Evolutionary conservation across 2,113 vertebrate genomes (phyloP), one percentile per base, ranked within the genome.

Genomic region (Bubo bubo): DNA sequence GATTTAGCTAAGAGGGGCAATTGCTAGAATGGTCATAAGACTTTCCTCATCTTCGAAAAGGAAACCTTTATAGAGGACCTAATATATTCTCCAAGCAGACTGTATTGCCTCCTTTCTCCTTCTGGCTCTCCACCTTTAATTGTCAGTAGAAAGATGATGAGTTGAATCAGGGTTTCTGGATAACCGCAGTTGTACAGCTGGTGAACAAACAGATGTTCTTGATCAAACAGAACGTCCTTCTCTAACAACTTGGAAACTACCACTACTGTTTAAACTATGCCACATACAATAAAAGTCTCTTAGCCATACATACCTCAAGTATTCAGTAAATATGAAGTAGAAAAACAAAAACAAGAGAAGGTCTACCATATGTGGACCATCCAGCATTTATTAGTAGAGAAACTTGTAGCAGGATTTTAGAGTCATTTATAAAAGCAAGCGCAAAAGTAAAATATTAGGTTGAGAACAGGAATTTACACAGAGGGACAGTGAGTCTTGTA

Each of bases 281-380:
- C 80, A 90, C 80, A 79, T 56, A 92, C 53, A 93, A 79, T 82
- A 96, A 94, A 97, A 93, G 68, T 45, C 30, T 79, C 90, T 92
- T 82, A 93, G 92, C 45, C n/a, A 70, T 75, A 70, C 15, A 37
- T 88, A 73, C 79, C 53, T 86, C 66, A 82, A 91, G 24, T 79
- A 94, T 93, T 95, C 53, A 86, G 74, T 88, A 96, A 94, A 95
- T 86, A 94, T 43, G 87, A 91, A 59, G n/a, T 26, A 85, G 56
- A 86, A 88, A 94, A 96, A 93, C 35, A 91, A 92, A 92, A 96
- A 55, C 21, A 86, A 88, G n/a, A 52, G 32, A 50, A 77, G 7
- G 34, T 70, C 66, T 72, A 41, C 67, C 37, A 34, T 73, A 41
- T 53, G 55, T 70, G 58, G 37, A 45, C 53, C 23, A 35, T 82